These are phyloP conservation scores for Mystacides longicornis DNA, from an alignment of 2,888 invertebrate genomes.

Conservation along the genomic window DNA sequence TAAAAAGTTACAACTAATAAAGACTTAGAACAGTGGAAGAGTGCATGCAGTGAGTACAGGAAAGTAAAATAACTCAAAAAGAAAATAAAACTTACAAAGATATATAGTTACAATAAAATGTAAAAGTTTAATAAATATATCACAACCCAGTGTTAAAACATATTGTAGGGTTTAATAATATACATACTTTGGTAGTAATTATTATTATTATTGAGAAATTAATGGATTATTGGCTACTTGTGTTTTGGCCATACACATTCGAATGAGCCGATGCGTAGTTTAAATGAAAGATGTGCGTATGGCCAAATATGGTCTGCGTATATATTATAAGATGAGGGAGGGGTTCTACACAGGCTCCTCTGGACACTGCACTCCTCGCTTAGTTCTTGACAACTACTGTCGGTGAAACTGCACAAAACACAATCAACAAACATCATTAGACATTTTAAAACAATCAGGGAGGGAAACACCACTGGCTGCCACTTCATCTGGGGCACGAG, in stretches of 20 bases:
- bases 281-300: neutral
- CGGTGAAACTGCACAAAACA: conserved; percentile 24
- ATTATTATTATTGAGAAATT: no score
- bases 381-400: conserved; percentile 17
- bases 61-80: conserved; percentile 8
- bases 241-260: no score
- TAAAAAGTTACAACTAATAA: conserved; percentile 4
- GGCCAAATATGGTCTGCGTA: conserved; percentile 5
- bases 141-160: conserved; percentile 24
- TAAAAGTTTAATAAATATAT: conserved; percentile 18
- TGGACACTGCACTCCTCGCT: conserved; percentile 17
- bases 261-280: no score
- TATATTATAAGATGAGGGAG: conserved; percentile 16
- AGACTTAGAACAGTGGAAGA: conserved; percentile 5
- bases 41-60: conserved; percentile 21
- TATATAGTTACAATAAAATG: neutral
- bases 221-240: no score
- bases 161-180: conserved; percentile 5
- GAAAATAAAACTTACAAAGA: neutral
- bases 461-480: neutral
- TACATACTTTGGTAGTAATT: no score
- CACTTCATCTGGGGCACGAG: neutral
- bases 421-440: conserved; percentile 22
- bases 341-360: conserved; percentile 19
- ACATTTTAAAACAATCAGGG: conserved; percentile 20